Percentiles rank a stretch among this genome's conserved stretches.
phyloP scores from a whole-genome alignment of 2,797 vertebrate genomes.

The Propithecus deckenii region DNA sequence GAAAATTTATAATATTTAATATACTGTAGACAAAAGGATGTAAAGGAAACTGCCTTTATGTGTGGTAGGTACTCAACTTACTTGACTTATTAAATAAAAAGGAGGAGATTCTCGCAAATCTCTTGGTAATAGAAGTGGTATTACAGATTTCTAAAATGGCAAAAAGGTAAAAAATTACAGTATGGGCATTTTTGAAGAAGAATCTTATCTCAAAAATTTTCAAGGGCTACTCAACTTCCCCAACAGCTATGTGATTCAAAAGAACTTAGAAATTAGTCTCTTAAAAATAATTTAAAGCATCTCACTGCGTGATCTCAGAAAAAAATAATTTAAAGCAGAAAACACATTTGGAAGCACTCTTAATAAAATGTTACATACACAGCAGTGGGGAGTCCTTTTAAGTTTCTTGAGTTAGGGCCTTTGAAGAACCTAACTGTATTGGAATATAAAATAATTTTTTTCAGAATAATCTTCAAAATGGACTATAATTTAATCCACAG shows the following conservation, averaged over 20 bases:
- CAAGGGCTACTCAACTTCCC: neutral
- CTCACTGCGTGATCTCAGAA: neutral
- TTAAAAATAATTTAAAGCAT: neutral
- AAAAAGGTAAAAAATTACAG: neutral
- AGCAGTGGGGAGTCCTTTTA: neutral
- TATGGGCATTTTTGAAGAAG: neutral
- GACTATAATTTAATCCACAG: neutral
- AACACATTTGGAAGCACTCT: neutral
- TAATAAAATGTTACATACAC: neutral
- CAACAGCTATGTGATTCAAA: neutral
- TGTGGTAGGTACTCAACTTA: neutral
- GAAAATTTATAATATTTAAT: constrained; percentile 10
- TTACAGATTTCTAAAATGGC: neutral
- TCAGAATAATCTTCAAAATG: constrained; percentile 33
- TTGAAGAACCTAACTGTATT: neutral
- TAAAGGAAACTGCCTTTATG: constrained; percentile 28
- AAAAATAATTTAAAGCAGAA: neutral
- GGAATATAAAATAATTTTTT: neutral
- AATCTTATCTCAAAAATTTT: neutral
- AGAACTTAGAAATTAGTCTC: constrained; percentile 10
- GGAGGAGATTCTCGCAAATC: neutral
- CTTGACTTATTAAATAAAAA: neutral
- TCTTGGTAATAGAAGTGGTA: neutral
- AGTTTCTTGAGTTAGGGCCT: neutral
- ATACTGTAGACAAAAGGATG: neutral